These are phyloP conservation scores for Parasteatoda tepidariorum DNA, from an alignment of 1,140 invertebrate genomes.

Conservation along the genomic window DNA sequence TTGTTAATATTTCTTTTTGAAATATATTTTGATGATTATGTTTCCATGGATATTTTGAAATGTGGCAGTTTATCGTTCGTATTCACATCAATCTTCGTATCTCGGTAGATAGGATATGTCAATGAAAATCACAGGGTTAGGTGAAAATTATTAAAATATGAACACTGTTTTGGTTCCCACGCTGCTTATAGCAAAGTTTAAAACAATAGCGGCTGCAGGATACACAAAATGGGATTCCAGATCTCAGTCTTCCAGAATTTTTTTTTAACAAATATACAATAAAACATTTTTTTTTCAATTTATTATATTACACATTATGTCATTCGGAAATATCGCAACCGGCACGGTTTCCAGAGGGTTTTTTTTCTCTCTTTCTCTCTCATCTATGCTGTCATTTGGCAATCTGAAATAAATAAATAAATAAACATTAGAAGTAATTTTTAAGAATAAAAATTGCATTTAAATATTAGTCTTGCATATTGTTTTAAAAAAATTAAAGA, in stretches of 20 bases:
- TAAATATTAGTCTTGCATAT: too few relatives aligned
- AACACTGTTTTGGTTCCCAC: conserved; percentile 4
- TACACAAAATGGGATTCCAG: neutral
- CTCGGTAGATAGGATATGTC: conserved; percentile 21
- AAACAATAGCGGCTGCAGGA: too few relatives aligned
- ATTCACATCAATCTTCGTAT: too few relatives aligned
- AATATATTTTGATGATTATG: too few relatives aligned
- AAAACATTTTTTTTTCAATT: conserved; percentile 43
- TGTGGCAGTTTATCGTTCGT: too few relatives aligned
- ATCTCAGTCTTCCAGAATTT: neutral
- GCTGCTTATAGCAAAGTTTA: too few relatives aligned
- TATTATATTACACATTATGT: conserved; percentile 48
- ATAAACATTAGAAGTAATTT: too few relatives aligned
- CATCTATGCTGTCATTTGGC: conserved; percentile 48
- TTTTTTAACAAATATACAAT: conserved; percentile 49
- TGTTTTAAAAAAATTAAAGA: too few relatives aligned
- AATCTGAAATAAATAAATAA: conserved; percentile 25
- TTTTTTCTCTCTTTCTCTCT: too few relatives aligned
- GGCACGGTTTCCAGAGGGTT: neutral
- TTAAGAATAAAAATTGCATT: too few relatives aligned
- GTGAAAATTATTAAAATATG: conserved; percentile 49
- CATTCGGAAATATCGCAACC: conserved; percentile 20
- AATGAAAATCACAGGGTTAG: conserved; percentile 37
- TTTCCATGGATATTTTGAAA: too few relatives aligned
- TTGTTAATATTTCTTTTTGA: too few relatives aligned